Evolutionary conservation across 2,797 vertebrate genomes (phyloP).

Genomic region (Propithecus deckenii): DNA sequence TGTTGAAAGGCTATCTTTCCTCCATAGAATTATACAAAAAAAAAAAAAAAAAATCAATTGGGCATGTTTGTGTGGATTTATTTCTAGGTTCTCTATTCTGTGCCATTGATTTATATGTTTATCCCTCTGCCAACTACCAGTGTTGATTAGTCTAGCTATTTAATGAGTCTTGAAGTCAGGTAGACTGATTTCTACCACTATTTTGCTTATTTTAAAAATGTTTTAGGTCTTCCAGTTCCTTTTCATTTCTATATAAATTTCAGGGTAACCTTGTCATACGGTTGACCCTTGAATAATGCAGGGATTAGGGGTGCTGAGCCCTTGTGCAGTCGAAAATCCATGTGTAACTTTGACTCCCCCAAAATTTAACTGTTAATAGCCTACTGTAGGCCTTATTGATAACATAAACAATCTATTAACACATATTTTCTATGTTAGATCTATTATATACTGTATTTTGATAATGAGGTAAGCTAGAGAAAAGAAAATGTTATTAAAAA

Average conservation of each 20-base stretch:
- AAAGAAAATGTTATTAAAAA: no score
- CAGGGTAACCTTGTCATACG: background rate
- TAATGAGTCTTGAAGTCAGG: background rate
- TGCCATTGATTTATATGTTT: background rate
- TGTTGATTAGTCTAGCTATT: background rate
- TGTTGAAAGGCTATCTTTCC: background rate
- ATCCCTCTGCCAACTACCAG: background rate
- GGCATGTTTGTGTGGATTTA: background rate
- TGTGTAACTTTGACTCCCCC: background rate
- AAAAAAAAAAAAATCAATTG: background rate
- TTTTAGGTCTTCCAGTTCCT: background rate
- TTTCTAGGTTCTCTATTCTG: background rate
- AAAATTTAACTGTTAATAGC: background rate
- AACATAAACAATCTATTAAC: background rate
- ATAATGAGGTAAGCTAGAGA: no score
- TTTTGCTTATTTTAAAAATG: background rate
- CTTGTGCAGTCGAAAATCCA: background rate
- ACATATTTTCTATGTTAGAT: background rate
- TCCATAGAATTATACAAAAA: background rate
- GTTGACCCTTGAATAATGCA: background rate
- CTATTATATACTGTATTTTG: background rate
- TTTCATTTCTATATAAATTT: background rate
- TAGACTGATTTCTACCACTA: background rate
- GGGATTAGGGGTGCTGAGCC: background rate
- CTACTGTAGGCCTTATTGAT: background rate